phyloP scores from a whole-genome alignment of 2,888 invertebrate genomes.

The Chrysina gloriosa region DNA sequence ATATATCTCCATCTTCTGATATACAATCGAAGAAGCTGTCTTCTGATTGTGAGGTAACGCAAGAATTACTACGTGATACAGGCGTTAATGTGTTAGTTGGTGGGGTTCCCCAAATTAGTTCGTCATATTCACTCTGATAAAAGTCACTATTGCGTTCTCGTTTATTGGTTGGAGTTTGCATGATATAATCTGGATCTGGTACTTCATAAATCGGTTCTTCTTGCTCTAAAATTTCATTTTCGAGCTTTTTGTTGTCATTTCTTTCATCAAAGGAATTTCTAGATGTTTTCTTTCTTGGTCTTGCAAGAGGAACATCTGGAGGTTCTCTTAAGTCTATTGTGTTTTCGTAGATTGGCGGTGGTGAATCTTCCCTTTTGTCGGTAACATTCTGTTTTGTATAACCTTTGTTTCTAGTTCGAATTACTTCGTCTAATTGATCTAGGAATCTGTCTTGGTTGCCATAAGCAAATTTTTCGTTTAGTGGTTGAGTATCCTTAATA shows the following conservation, averaged over 20 bases:
- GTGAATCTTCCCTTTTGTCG: not conserved
- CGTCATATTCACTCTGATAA: constrained; percentile 18
- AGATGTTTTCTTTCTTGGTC: constrained; percentile 19
- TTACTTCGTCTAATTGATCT: constrained; percentile 29
- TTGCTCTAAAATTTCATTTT: not conserved
- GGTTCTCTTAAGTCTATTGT: not conserved
- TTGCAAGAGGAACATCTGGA: not conserved
- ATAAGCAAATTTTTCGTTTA: constrained; percentile 21
- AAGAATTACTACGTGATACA: constrained; percentile 7
- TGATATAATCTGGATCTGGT: not conserved
- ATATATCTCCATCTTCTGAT: constrained; percentile 26
- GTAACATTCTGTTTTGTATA: not conserved
- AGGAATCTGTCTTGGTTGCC: constrained; percentile 19
- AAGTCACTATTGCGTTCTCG: not conserved
- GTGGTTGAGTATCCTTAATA: constrained; percentile 3
- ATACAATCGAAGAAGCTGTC: constrained; percentile 30
- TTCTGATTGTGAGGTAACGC: constrained; percentile 24
- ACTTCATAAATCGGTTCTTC: not conserved
- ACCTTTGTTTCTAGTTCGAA: not conserved
- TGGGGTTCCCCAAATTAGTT: constrained; percentile 10
- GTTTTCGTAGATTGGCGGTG: not conserved
- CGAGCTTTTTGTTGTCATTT: not conserved
- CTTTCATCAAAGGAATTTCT: not conserved
- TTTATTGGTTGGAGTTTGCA: not conserved
- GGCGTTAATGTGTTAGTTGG: not conserved